Conservation (phyloP, 1,140 invertebrate species). For the Eciton burchellii region DNA sequence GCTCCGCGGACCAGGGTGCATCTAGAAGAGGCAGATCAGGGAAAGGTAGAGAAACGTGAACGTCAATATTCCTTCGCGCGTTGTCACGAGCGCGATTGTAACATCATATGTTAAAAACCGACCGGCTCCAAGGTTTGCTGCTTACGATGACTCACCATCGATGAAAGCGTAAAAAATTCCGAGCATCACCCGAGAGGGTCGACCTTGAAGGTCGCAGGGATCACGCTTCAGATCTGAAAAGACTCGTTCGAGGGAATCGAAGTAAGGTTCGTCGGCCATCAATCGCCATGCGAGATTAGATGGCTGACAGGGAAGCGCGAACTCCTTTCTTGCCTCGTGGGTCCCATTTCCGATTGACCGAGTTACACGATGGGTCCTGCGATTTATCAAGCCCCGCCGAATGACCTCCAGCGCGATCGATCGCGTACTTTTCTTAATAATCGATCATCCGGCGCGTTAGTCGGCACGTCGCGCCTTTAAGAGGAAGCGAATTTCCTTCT, state of each 20-base stretch:
- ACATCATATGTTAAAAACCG: not conserved
- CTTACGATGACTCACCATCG: constrained; percentile 1
- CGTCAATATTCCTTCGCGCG: not conserved
- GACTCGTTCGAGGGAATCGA: not conserved
- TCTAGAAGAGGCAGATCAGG: not conserved
- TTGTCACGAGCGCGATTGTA: constrained; percentile 5
- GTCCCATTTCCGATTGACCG: constrained; percentile 53
- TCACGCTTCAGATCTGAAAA: not conserved
- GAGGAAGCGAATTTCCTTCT: not conserved
- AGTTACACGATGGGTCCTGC: constrained; percentile 20
- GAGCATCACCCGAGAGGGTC: not conserved
- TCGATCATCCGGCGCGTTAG: not conserved
- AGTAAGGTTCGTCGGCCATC: not conserved
- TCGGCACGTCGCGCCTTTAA: constrained; percentile 6
- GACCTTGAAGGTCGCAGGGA: not conserved
- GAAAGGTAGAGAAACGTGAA: constrained; percentile 26
- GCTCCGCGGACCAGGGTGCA: constrained; percentile 3
- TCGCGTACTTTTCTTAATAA: constrained; percentile 6
- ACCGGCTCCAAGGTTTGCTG: not conserved
- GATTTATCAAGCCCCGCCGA: constrained; percentile 29
- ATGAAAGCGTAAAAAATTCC: not conserved
- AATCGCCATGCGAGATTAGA: not conserved
- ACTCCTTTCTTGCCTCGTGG: not conserved
- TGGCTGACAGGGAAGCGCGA: constrained; percentile 7
- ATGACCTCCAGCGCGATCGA: not conserved